Base-by-base conservation (phyloP, 1,140 invertebrate species). In the Trissolcus basalis region DNA sequence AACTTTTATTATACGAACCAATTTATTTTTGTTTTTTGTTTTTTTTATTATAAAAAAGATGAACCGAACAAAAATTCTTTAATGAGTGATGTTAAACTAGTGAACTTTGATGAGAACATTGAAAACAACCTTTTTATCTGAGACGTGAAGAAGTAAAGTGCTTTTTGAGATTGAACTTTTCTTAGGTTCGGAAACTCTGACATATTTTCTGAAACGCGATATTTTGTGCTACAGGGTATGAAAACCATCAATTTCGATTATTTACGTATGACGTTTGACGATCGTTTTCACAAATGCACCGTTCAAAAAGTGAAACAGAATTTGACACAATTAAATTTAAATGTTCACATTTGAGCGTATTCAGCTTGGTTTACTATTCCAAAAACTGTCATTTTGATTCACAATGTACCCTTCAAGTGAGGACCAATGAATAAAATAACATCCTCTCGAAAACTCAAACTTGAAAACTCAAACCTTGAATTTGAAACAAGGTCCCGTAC, bases 341-440 rank as follows among this genome's bases (percentile, higher is more conserved):
- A 45, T 12, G 10, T 59, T 35, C 55, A 48, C 16, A 15, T 36
- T 56, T 59, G 55, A 59, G 55, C 45, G 43, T 48, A 48, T 13
- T 59, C 15, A 48, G 27, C 43, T 59, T 59, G 54, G 10, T 48
- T 59, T 3, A 45, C 32, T 12, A 11, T 32, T 19, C 13, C 4
- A 13, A 7, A 47, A 47, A 47, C 9, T 16, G 6, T 47, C 45
- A 9, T 13, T 19, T 47, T 13, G 7, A 43, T 33, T 54, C 35
- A 54, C 12, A n/a, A 11, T 39, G n/a, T 54, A 27, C 27, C 16
- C 43, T 27, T 15, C 41, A 5, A 43, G 43, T 7, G 41, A 54
- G 19, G 39, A 41, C 4, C 14, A 12, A 43, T 35, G 14, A 14
- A 16, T 12, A 14, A 33, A 13, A 54, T 6, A 56, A 47, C n/a